Evolutionary conservation across 2,113 vertebrate species (phyloP).

Genomic region (Grus americana): DNA sequence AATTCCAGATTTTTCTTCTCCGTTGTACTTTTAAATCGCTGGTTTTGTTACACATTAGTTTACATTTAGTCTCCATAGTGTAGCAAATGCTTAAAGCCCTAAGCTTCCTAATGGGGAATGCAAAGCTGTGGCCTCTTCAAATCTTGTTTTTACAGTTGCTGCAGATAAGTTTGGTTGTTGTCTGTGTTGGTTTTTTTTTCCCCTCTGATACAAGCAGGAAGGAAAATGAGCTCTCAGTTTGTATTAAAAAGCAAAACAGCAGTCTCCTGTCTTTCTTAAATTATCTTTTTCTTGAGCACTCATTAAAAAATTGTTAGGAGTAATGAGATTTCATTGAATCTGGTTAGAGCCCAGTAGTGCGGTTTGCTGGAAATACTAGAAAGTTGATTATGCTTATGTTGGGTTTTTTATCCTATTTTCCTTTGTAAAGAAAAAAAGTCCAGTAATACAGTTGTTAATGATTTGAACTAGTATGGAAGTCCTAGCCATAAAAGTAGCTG

Average conservation of each 20-base stretch:
- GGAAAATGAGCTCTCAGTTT: background rate
- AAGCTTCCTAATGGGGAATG: background rate
- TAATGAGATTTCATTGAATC: background rate
- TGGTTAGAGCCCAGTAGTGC: background rate
- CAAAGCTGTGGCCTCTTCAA: background rate
- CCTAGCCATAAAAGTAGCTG: background rate
- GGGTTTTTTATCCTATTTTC: background rate
- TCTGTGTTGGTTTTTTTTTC: background rate
- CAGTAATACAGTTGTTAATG: background rate
- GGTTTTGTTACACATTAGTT: background rate
- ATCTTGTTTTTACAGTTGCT: slow-evolving; percentile 28
- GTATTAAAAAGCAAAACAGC: background rate
- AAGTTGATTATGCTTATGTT: background rate
- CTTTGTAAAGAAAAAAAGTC: background rate
- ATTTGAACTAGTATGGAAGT: background rate
- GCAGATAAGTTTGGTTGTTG: background rate
- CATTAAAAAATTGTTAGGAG: background rate
- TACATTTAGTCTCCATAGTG: background rate
- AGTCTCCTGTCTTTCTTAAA: background rate
- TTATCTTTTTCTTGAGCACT: background rate
- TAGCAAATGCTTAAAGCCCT: background rate
- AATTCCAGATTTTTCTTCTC: background rate
- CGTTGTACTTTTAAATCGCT: background rate
- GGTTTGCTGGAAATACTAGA: background rate
- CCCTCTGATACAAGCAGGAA: background rate